These are phyloP conservation scores for Sisyra terminalis DNA, from an alignment of 2,888 invertebrate genomes.

Conservation along the genomic window DNA sequence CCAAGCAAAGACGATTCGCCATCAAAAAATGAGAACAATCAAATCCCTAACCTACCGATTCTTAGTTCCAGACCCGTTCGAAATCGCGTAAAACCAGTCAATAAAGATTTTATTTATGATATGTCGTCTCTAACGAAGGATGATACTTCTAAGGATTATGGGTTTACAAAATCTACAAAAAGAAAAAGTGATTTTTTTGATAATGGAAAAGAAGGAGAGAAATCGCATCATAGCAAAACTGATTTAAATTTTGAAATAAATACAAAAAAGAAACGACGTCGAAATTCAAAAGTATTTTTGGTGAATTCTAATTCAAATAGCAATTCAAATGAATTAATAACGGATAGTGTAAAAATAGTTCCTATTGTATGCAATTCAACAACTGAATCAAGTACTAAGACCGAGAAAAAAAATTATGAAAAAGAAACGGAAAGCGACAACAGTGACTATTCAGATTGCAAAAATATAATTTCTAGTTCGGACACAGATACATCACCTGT, in stretches of 20 bases:
- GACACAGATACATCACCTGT: too few relatives aligned
- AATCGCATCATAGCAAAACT: neutral
- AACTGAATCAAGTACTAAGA: too few relatives aligned
- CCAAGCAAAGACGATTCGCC: too few relatives aligned
- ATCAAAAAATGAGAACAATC: neutral
- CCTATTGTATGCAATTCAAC: slow-evolving; percentile 1
- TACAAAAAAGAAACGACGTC: slow-evolving; percentile 2
- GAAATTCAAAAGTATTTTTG: slow-evolving; percentile 5
- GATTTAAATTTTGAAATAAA: neutral
- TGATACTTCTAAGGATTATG: neutral
- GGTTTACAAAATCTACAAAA: neutral
- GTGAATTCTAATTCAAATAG: slow-evolving; percentile 3
- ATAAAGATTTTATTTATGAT: slow-evolving; percentile 59
- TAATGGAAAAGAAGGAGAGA: neutral
- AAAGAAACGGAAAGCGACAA: too few relatives aligned
- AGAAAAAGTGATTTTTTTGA: slow-evolving; percentile 1
- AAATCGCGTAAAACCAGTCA: slow-evolving; percentile 43
- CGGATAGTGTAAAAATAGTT: slow-evolving; percentile 1
- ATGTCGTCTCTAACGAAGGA: slow-evolving; percentile 27
- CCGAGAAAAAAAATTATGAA: too few relatives aligned
- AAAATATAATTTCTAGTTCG: too few relatives aligned
- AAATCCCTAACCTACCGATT: neutral
- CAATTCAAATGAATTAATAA: neutral
- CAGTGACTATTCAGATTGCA: too few relatives aligned
- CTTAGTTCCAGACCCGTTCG: slow-evolving; percentile 34